These are phyloP conservation scores for Eriocheir sinensis DNA, from an alignment of 1,140 invertebrate genomes.

Conservation along the genomic window DNA sequence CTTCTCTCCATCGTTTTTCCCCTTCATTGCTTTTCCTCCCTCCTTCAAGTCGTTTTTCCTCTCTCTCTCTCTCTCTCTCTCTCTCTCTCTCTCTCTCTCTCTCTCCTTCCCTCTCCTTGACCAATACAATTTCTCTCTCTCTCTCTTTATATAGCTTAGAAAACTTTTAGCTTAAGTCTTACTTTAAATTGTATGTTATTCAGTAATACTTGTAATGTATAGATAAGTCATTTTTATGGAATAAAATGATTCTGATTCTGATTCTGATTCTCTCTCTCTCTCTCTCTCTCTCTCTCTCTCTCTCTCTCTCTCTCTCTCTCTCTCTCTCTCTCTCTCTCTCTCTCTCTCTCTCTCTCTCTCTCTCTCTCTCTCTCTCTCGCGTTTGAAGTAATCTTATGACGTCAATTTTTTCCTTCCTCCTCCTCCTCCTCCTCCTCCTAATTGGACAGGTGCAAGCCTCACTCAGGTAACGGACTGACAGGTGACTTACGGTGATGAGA, in stretches of 20 bases:
- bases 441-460: not conserved
- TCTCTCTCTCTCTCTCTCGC: not conserved
- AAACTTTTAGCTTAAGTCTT: no score
- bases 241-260: no score
- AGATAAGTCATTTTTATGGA: no score
- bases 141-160: no score
- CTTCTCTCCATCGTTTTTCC: slow-evolving; percentile 3
- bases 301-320: slow-evolving; percentile 57
- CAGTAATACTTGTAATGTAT: no score
- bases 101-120: not conserved
- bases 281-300: slow-evolving; percentile 38
- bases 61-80: no score
- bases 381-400: not conserved
- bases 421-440: not conserved
- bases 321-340: slow-evolving; percentile 32
- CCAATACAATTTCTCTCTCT: not conserved
- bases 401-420: not conserved
- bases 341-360: not conserved
- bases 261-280: not conserved
- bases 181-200: no score
- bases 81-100: no score
- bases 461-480: slow-evolving; percentile 11
- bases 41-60: no score
- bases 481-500: not conserved
- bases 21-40: not conserved